Conservation (phyloP, 2,113 vertebrate genomes). For the Xerus inauris region DNA sequence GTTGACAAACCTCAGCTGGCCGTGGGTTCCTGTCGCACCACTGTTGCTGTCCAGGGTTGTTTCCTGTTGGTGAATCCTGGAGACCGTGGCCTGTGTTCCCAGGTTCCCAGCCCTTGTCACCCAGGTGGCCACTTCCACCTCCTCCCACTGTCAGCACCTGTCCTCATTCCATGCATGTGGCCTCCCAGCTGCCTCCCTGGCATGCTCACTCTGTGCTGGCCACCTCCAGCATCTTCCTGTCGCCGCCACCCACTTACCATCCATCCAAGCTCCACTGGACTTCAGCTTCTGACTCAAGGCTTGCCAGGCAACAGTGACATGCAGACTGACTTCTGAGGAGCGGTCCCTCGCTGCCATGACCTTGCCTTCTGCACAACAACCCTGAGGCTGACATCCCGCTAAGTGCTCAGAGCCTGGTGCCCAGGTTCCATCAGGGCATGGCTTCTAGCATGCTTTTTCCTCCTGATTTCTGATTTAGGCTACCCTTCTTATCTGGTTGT, state of each 20-base stretch:
- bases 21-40: not conserved
- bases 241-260: not conserved
- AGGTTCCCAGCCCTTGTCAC: not conserved
- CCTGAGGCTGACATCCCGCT: not conserved
- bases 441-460: not conserved
- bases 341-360: not conserved
- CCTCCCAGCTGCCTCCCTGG: not conserved
- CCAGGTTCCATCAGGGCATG: not conserved
- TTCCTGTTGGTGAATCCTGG: not conserved
- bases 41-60: not conserved
- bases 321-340: not conserved
- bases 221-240: not conserved
- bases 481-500: too few species aligned
- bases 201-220: not conserved
- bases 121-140: not conserved
- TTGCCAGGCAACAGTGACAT: not conserved
- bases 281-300: not conserved
- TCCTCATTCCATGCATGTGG: not conserved
- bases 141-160: not conserved
- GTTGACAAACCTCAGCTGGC: not conserved
- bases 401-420: not conserved
- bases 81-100: not conserved
- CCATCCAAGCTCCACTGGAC: too few species aligned
- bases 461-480: not conserved
- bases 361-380: not conserved